Evolutionary conservation across 2,888 invertebrate genomes (phyloP), one percentile per base, ranked within the genome.

Genomic region (Hoplodrina blanda): DNA sequence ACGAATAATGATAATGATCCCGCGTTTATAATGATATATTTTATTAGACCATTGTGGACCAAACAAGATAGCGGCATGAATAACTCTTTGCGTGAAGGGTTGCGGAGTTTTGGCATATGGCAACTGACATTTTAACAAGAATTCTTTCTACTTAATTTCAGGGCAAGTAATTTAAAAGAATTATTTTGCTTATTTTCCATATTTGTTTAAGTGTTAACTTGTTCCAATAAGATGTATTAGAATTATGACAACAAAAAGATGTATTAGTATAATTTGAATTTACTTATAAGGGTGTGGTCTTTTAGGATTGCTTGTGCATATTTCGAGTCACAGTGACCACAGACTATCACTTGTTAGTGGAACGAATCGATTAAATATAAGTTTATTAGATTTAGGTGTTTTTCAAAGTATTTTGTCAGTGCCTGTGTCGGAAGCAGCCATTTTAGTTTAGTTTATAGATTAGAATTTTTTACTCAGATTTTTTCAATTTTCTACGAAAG

Each of bases 1-100:
- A 82, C 78, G 80, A 79, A 83, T 75, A 81, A 81, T 63, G 80
- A 88, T 91, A 89, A 91, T 89, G 87, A 89, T 83, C 80, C 86
- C 85, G 85, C 85, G 88, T 88, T 89, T 88, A 88, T 82, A 86
- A 86, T 85, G 88, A 86, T 85, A 89, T 90, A 91, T 91, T 91
- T 89, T 90, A 92, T 93, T 91, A 91, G 88, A 85, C 80, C 80
- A 81, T 81, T 88, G 90, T 84, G 85, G 88, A 86, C 17, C 85
- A 87, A 89, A 90, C 89, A 88, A 83, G 88, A 85, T 64, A 8
- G 37, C 37, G 74, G 70, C 69, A 41, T 84, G 84, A 84, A 86
- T 81, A 81, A 73, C 73, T 79, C 69, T 80, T 85, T 66, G 62
- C 80, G 73, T 79, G 62, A 61, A 60, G 57, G 71, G 60, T 59